Evolutionary conservation across 2,113 vertebrate genomes (phyloP).

Genomic region (Tragulus kanchil): DNA sequence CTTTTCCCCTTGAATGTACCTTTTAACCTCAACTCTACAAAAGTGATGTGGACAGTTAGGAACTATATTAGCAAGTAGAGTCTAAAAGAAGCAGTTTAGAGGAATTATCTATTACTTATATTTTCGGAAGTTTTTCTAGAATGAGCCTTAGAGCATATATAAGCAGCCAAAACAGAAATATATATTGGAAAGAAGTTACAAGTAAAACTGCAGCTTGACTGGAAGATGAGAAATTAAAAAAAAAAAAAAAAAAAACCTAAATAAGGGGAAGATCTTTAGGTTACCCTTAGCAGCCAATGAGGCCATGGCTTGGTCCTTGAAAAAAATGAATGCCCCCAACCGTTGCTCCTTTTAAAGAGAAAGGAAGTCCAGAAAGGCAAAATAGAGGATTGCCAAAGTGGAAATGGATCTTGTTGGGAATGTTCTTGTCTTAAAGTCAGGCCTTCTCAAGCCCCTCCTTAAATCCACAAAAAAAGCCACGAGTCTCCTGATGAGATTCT

Average conservation of each 20-base stretch:
- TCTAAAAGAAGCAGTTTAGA: neutral
- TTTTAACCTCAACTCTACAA: neutral
- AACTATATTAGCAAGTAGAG: fast-evolving
- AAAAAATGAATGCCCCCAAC: neutral
- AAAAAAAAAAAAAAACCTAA: slow-evolving; percentile 60
- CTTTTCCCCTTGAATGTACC: fast-evolving
- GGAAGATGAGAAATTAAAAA: neutral
- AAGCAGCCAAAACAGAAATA: neutral
- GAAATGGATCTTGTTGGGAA: neutral
- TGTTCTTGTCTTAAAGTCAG: neutral
- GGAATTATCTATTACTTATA: neutral
- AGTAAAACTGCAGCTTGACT: neutral
- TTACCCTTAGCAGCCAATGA: neutral
- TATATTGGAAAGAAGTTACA: neutral
- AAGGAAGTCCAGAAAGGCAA: neutral
- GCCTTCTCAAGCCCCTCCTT: neutral
- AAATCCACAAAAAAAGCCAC: neutral
- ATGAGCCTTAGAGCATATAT: neutral
- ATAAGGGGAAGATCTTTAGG: neutral
- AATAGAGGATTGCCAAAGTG: fast-evolving
- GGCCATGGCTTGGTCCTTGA: neutral
- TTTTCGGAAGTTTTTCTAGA: neutral
- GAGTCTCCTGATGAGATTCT: neutral
- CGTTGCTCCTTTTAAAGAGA: neutral
- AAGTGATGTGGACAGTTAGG: neutral